Base-by-base conservation (phyloP, 2,797 vertebrate genomes). In the Molossus alvarezi region DNA sequence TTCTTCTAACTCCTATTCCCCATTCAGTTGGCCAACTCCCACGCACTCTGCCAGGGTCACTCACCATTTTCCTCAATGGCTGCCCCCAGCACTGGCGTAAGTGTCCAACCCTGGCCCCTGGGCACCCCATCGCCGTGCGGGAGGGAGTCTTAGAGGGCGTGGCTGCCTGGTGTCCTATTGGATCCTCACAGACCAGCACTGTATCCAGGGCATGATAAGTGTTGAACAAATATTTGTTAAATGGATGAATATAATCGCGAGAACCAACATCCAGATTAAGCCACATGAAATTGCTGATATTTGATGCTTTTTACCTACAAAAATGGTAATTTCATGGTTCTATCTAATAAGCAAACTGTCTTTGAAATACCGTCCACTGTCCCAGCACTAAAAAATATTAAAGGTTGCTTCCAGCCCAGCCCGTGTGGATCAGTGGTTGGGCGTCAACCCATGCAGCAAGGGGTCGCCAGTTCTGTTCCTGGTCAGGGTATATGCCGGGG, bases 21-120 rank as follows among this genome's bases (percentile, higher is more conserved):
- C 9, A 2, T 62, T 60, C 33, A 3, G 55, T 6, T 29, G 82
- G 7, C 41, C 27, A 48, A 15, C 58, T n/a, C 20, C 48, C 9
- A 3, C 53, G 57, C 60, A 2, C 29, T 58, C 73, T 45, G 8
- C 41, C 76, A 29, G 27, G 69, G 69, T 29, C 55, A 1, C 29
- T 29, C 55, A 1, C 29, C 3, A 3, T 69, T 83, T 48, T 57
- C 51, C 33, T 71, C 33, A 6, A 12, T 5, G 4, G 9, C 12
- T 9, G 18, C 23, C 29, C 15, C 58, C 1, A 4, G 20, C 75
- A 14, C 65, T 20, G 15, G 29, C 29, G 27, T 27, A 23, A 9
- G 48, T 2, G 1, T 37, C 10, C 10, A 0, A 6, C 27, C 62
- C 1, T 9, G 27, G 37, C 0, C 2, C 27, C 45, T 11, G 15